These are phyloP conservation scores for Psephotus haematonotus DNA, from an alignment of 2,113 vertebrate species.

Conservation along the genomic window DNA sequence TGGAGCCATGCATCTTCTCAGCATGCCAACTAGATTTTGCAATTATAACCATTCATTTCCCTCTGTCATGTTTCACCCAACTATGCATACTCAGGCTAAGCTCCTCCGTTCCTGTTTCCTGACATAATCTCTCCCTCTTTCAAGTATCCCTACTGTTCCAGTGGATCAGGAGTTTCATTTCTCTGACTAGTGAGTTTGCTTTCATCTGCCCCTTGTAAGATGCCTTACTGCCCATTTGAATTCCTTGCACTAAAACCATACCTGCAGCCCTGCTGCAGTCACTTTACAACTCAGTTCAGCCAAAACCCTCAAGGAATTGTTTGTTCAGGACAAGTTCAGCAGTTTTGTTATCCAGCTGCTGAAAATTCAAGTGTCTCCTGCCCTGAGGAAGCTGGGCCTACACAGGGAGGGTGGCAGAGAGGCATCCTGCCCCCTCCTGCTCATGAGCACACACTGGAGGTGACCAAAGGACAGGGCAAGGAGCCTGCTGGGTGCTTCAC, in stretches of 20 bases:
- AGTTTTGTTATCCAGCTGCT: not conserved
- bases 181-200: not conserved
- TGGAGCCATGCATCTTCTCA: not conserved
- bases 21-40: not conserved
- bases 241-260: not conserved
- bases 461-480: not conserved
- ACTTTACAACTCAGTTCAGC: not conserved
- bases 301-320: not conserved
- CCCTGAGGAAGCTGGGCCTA: not conserved
- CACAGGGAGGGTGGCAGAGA: not conserved
- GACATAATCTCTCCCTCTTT: not conserved
- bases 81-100: not conserved
- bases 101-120: not conserved
- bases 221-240: not conserved
- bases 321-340: not conserved
- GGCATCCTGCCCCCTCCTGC: not conserved
- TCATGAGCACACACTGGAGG: rapidly evolving
- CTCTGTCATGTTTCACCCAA: not conserved
- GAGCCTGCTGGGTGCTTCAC: not conserved
- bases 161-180: not conserved
- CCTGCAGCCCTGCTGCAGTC: not conserved
- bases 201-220: not conserved
- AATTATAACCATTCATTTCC: not conserved
- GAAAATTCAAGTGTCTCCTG: not conserved
- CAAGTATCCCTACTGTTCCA: not conserved